Evolutionary conservation across 2,797 vertebrate genomes (phyloP), one percentile per base, ranked within the genome.

Genomic region (Urophycis tenuis): DNA sequence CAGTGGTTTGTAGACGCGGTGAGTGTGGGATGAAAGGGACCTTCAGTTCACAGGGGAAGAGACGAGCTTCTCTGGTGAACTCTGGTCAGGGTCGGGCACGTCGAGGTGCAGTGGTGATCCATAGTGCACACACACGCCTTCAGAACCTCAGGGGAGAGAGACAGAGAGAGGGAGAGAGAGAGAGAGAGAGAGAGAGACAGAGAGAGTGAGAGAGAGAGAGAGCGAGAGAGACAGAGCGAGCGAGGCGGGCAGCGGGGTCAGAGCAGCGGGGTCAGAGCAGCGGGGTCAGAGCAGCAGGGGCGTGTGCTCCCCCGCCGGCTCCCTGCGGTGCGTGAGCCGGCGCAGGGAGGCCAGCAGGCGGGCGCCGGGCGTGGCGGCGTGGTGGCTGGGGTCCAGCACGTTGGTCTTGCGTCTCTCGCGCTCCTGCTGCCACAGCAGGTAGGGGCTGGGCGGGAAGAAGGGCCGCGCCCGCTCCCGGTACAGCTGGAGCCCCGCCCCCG

Each of bases 321-420:
- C 95, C 2, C 83, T 84, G 31, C 89, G 92, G 49, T 35, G 88
- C 45, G 94, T 94, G 45, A 95, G 74, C 78, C 93, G 93, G 71
- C 85, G 91, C 12, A 88, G 70, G 1, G 85, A 83, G 81, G 88
- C 92, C 8, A 92, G 81, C 0, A 99, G 81, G 73, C 95, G 95
- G 79, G 94, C 92, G 76, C 90, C 92, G 39, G 97, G 75, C 0
- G 97, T 91, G 1, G 95, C 95, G 33, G 93, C 87, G 69, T 99
- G 97, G 85, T 99, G 91, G 87, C 96, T 98, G 4, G 97, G 97
- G 82, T 99, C 96, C 80, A 99, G 89, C 32, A 99, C 90, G 77
- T 99, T 99, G 6, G 96, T 99, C 49, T 94, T 93, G 33, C 97
- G 94, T 2, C 96, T 94, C 60, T 96, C 95, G 9, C 93, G 91